A percentile compares a stretch with the other conserved stretches of the same genome.
Conservation (phyloP, 2,888 invertebrate genomes). For the Hipparchia semele region DNA sequence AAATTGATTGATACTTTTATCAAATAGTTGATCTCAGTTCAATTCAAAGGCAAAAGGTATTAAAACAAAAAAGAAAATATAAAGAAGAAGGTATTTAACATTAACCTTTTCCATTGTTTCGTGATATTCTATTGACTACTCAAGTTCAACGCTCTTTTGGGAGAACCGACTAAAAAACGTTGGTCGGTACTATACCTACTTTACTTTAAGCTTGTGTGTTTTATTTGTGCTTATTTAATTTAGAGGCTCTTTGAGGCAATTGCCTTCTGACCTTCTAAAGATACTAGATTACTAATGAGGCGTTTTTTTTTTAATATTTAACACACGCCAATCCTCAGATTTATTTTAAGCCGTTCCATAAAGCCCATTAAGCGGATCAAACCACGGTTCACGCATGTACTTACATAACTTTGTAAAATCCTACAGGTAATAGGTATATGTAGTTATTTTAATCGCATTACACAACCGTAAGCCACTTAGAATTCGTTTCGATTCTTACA, state of each 20-base stretch:
- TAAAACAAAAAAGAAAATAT: no score
- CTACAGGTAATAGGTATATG: neutral
- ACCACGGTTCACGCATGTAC: constrained; percentile 10
- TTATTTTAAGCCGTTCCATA: neutral
- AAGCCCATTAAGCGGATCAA: constrained; percentile 9
- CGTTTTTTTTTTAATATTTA: neutral
- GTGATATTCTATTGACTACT: neutral
- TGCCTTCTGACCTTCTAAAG: no score
- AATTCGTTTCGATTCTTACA: neutral
- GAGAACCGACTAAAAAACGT: neutral
- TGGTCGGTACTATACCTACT: no score
- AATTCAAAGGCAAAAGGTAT: no score
- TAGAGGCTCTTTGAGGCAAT: no score
- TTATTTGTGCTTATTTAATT: no score
- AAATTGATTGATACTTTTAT: no score
- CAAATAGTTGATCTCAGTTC: no score
- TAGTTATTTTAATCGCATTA: constrained; percentile 10
- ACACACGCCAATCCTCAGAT: neutral
- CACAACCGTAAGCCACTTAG: constrained; percentile 5
- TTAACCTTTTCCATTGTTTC: neutral
- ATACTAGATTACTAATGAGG: neutral
- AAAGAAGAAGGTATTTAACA: no score
- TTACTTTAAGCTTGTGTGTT: no score
- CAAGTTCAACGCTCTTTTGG: neutral
- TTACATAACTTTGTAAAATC: constrained; percentile 6